Evolutionary conservation across 2,888 invertebrate genomes (phyloP), one percentile per base, ranked within the genome.

Genomic region (Agrotis puta): DNA sequence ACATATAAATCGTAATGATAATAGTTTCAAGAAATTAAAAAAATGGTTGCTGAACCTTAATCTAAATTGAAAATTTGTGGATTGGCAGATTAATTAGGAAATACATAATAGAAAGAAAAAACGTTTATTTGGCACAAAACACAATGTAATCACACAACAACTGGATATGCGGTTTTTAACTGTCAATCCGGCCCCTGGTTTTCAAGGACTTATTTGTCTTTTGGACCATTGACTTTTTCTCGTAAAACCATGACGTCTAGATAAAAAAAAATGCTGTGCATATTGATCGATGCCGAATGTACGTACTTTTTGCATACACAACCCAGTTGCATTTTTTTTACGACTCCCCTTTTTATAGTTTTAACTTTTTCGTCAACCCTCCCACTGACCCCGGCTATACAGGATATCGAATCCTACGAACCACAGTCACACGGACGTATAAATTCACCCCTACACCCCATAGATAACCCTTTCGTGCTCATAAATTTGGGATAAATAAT

Each of bases 401-500:
- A 86, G 91, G 92, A 91, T 92, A 92, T 92, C 90, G 91, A 91
- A 90, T 89, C 84, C 88, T 88, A 76, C 82, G 73, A 82, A 83
- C 85, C 80, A 79, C 84, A 82, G 83, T 87, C 83, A 83, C 79
- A 86, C 87, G 91, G 89, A 91, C 87, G 82, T 92, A 93, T 93
- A 93, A 93, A 93, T 93, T 87, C 85, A 86, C 73, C 82, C 74
- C 86, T 83, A 82, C 83, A 89, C 87, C 82, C 85, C 89, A 88
- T 92, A 93, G 92, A 93, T 93, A 91, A 92, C 92, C 92, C 89
- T 87, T 87, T 76, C 70, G 88, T 86, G 85, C 85, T 89, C 92
- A 92, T 93, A 92, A 92, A 93, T 93, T 90, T 86, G 70, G 88
- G 87, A 84, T 92, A 92, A 92, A 93, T 93, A 92, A 92, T 93